Evolutionary conservation across 2,113 vertebrate species (phyloP).

Genomic region (Brachyhypopomus gauderio): DNA sequence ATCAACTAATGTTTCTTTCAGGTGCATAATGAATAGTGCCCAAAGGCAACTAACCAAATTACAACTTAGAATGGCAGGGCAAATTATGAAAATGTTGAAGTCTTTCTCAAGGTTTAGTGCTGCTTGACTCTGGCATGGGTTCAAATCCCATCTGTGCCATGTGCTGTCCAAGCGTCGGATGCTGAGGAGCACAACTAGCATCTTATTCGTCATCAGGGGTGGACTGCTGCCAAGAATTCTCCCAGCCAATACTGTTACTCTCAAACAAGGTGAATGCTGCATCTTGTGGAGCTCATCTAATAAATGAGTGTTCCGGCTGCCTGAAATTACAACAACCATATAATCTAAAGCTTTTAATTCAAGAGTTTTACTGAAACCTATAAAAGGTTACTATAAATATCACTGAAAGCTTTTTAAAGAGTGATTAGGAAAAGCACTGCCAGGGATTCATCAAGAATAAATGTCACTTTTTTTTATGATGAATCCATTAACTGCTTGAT

Average conservation of each 20-base stretch:
- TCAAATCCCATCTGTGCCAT: not conserved
- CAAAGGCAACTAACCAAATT: not conserved
- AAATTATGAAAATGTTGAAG: not conserved
- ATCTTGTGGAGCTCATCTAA: not conserved
- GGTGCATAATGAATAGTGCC: not conserved
- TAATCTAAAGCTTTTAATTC: not conserved
- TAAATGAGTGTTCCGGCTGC: not conserved
- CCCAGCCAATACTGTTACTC: not conserved
- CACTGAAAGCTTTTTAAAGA: not conserved
- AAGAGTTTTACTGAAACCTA: not conserved
- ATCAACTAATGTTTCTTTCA: not conserved
- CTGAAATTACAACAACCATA: not conserved
- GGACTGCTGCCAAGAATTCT: not conserved
- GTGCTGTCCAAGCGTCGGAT: not conserved
- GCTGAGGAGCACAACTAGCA: not conserved
- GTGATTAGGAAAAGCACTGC: not conserved
- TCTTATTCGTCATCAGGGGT: not conserved
- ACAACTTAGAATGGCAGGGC: not conserved
- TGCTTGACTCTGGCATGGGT: slow-evolving; percentile 1
- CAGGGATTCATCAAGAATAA: not conserved
- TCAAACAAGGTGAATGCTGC: not conserved
- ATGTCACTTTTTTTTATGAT: not conserved
- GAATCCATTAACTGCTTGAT: not conserved
- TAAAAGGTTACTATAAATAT: slow-evolving; percentile 10
- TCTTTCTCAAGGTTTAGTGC: not conserved